phyloP scores from a whole-genome alignment of 92 coral and sea anemone species.

The Epizoanthus fatuus region DNA sequence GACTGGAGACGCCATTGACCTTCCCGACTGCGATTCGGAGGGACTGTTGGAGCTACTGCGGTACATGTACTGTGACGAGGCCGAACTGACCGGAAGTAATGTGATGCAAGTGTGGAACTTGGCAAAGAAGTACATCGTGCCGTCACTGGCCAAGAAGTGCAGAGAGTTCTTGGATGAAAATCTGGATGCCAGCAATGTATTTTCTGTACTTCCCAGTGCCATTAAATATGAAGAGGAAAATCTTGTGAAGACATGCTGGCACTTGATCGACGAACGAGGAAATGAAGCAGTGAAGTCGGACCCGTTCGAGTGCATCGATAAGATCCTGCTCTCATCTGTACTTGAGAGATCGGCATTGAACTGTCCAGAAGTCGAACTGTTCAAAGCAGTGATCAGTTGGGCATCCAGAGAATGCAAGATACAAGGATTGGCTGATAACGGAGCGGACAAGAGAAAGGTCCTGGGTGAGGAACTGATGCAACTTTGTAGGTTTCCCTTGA shows the following conservation, averaged over 20 bases:
- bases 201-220: not conserved
- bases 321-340: slow-evolving; percentile 48
- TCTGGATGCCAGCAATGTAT: too few relatives aligned
- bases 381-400: slow-evolving; percentile 48
- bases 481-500: too few relatives aligned
- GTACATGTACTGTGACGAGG: too few relatives aligned
- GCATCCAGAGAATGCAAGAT: slow-evolving; percentile 43
- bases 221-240: slow-evolving; percentile 54
- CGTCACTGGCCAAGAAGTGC: slow-evolving; percentile 20
- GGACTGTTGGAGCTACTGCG: too few relatives aligned
- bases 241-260: slow-evolving; percentile 67
- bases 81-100: too few relatives aligned
- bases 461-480: too few relatives aligned
- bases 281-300: slow-evolving; percentile 17
- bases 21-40: too few relatives aligned
- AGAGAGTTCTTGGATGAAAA: too few relatives aligned
- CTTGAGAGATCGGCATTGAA: slow-evolving; percentile 57
- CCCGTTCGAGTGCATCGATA: slow-evolving; percentile 50
- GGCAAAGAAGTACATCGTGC: slow-evolving; percentile 67
- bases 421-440: too few relatives aligned
- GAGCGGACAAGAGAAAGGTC: too few relatives aligned
- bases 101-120: slow-evolving; percentile 52
- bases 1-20: too few relatives aligned
- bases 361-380: slow-evolving; percentile 49
- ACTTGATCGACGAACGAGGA: slow-evolving; percentile 49